Evolutionary conservation across 2,797 vertebrate species (phyloP), one percentile per base, ranked within the genome.

Genomic region (Holocentrus rufus): DNA sequence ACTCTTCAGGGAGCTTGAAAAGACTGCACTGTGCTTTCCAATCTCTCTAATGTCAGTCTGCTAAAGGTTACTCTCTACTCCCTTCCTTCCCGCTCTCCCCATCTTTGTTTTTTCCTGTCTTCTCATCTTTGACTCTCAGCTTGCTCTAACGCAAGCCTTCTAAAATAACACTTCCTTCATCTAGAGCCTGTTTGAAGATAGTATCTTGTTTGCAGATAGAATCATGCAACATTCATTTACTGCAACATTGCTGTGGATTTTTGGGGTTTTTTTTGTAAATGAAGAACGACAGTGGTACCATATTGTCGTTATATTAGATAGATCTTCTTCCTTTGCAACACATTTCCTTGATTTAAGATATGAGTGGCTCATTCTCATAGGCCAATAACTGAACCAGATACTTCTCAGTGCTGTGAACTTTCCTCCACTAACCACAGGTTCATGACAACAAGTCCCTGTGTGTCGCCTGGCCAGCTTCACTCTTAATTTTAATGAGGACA

Each of bases 401-500:
- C 47, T 79, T 75, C 79, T 22, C 73, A 58, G 69, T 77, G 59
- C 25, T 60, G 23, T 82, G 72, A 85, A 80, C 80, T 86, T 87
- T 84, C 65, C 64, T 75, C 81, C 73, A 74, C 72, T 77, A 73
- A 82, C 72, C 78, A 22, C 69, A 76, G 47, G 53, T 74, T 85
- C 59, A 80, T 55, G 71, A 77, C 72, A 85, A 86, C 77, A 84
- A 69, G 67, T 47, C 67, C 56, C 69, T 22, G 59, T 69, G 69
- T 77, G 77, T 77, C 69, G 65, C 81, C 64, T 60, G 18, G 62
- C 58, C 79, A 87, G 81, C 83, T 88, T 80, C 76, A 72, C 85
- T 70, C 65, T 64, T 23, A 5, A 62, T 82, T 89, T 90, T 89
- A 87, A 91, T 84, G 84, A 88, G 80, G 69, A 85, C 84, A 81